Evolutionary conservation across 2,888 invertebrate species (phyloP), one percentile per base, ranked within the genome.

Genomic region (Drosophila infuscata): DNA sequence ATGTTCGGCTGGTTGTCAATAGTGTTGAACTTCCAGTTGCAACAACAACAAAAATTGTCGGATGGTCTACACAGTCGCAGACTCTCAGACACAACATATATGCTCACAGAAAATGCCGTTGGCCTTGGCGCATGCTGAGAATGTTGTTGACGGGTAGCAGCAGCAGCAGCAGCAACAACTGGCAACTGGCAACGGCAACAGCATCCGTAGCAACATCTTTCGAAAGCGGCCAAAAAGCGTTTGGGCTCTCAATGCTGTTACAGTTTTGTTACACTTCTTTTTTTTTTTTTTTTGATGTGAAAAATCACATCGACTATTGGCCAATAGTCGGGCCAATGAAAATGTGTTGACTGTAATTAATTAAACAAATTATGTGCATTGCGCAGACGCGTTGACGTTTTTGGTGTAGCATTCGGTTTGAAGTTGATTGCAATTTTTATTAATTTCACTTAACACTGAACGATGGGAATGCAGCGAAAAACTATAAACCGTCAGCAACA

Each of bases 361-460:
- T 88, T 88, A 88, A 91, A 88, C 87, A 88, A 88, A 88, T 88
- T 91, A 88, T 89, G 88, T 89, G 80, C 63, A 88, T 91, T 90
- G 91, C 87, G 76, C 89, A 88, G 90, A 76, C 73, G 74, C 77
- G 71, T 82, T 89, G 91, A 89, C 91, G 65, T 90, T 91, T 91
- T 91, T 91, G 91, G 90, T 90, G 59, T 86, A 81, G 70, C 68
- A 76, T 72, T 69, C 54, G 29, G 36, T 36, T 66, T 69, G 70
- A 57, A 67, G 49, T 76, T 74, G 83, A 82, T 80, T 82, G 87
- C 83, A 57, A 90, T 73, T 89, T 87, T 87, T 87, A 87, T 87
- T 85, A 90, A 87, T 91, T 87, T 87, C 88, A 90, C 91, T 89
- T 89, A 89, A 60, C 43, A 33, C 20, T 43, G 30, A 58, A 53